Percentiles rank a stretch among this genome's conserved stretches.
Conservation (phyloP, 2,888 invertebrate genomes). For the Embidobia sp. region DNA sequence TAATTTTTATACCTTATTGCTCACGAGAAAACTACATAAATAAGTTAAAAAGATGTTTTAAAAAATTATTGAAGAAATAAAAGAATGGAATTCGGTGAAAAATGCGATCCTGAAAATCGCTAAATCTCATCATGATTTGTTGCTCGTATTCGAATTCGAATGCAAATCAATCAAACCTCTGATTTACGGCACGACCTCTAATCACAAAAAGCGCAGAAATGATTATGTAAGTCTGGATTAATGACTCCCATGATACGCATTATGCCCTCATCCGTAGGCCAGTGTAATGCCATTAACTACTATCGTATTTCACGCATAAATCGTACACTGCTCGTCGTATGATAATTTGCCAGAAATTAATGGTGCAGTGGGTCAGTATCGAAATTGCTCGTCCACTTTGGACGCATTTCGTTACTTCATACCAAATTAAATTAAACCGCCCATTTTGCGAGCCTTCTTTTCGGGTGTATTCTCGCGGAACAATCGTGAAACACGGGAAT, state of each 20-base stretch:
- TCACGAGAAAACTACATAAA: no score
- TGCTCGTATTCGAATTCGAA: background rate
- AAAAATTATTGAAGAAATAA: no score
- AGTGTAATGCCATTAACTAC: conserved; percentile 48
- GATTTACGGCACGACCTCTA: conserved; percentile 30
- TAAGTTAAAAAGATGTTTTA: no score
- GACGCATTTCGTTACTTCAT: background rate
- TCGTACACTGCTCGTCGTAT: conserved; percentile 49
- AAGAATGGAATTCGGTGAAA: background rate
- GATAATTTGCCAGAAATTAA: conserved; percentile 62
- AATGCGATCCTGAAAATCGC: background rate
- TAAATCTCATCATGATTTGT: background rate
- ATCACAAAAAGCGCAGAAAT: conserved; percentile 52
- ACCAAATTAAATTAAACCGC: conserved; percentile 48
- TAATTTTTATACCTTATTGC: no score
- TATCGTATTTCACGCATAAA: conserved; percentile 61
- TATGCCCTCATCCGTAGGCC: conserved; percentile 47
- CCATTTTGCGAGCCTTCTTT: background rate
- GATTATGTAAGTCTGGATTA: conserved; percentile 52
- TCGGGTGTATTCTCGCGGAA: no score
- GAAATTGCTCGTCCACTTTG: conserved; percentile 34
- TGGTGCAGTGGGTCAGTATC: conserved; percentile 50
- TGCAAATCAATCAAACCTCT: conserved; percentile 23
- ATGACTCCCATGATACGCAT: conserved; percentile 56
- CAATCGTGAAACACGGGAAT: no score